A percentile compares a stretch with the other conserved stretches of the same genome.
These are phyloP conservation scores for Acropternis orthonyx DNA, from an alignment of 2,797 vertebrate species.

Conservation along the genomic window DNA sequence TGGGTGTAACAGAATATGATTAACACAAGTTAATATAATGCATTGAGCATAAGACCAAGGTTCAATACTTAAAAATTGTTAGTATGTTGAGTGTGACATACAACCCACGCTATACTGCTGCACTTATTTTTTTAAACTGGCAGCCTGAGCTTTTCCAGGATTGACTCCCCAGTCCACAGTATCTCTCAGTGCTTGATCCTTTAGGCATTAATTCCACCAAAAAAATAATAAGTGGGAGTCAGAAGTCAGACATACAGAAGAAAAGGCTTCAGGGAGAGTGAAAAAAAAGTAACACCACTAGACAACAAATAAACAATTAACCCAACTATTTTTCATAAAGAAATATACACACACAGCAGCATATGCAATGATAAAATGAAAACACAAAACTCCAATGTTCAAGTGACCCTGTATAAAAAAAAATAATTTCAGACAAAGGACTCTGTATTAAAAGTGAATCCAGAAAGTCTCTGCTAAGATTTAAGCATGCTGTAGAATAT, in stretches of 20 bases:
- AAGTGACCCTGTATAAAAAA: background rate
- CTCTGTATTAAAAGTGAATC: background rate
- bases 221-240: background rate
- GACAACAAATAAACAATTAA: background rate
- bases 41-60: background rate
- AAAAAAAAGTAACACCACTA: background rate
- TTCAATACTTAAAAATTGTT: conserved; percentile 24
- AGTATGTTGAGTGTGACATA: conserved; percentile 17
- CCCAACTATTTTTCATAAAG: background rate
- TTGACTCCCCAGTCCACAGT: background rate
- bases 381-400: background rate
- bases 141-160: background rate
- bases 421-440: background rate
- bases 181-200: background rate
- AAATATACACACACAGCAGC: background rate
- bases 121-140: background rate
- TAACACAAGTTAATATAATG: conserved; percentile 32
- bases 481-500: background rate
- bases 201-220: background rate
- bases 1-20: conserved; percentile 45
- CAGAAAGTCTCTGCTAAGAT: background rate
- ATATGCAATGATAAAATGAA: background rate
- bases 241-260: background rate
- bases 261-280: background rate
- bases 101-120: background rate